phyloP scores from a whole-genome alignment of 2,888 invertebrate genomes.

The Sinhomidia bicolor region DNA sequence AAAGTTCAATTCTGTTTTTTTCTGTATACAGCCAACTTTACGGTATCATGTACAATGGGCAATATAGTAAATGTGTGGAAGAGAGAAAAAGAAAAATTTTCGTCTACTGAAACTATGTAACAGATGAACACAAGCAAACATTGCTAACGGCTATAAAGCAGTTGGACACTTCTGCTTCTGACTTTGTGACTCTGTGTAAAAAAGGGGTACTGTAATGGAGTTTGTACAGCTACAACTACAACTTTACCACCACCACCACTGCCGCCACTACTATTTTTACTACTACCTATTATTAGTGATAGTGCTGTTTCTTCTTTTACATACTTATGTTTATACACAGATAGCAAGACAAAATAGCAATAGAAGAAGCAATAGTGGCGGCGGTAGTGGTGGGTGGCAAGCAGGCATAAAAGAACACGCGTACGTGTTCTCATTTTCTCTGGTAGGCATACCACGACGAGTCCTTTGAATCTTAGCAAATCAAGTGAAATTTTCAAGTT shows the following conservation, averaged over 20 bases:
- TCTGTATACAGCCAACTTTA: not conserved
- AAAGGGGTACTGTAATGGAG: not conserved
- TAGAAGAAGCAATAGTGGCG: not conserved
- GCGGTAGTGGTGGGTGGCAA: not conserved
- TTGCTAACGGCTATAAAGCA: conserved; percentile 63
- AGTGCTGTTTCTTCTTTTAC: conserved; percentile 6
- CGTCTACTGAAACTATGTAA: not conserved
- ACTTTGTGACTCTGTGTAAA: conserved; percentile 28
- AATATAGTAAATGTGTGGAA: conserved; percentile 18
- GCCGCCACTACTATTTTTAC: conserved; percentile 10
- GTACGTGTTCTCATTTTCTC: conserved; percentile 54
- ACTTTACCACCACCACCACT: not conserved
- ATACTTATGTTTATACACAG: too few relatives aligned
- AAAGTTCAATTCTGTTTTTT: not conserved
- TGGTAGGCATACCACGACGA: not conserved
- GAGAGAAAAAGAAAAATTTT: conserved; percentile 18
- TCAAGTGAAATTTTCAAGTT: conserved; percentile 70
- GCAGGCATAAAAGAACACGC: conserved; percentile 27
- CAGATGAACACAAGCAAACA: conserved; percentile 40
- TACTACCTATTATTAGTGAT: conserved; percentile 20
- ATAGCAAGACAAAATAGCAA: conserved; percentile 27
- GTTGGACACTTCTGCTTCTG: conserved; percentile 63
- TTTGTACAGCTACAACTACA: not conserved
- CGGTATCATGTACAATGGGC: not conserved
- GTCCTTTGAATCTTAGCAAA: conserved; percentile 53